Percentiles rank a stretch among this genome's conserved stretches.
Evolutionary conservation across 2,888 invertebrate genomes (phyloP).

Genomic region (Venustoraphidia nigricollis): DNA sequence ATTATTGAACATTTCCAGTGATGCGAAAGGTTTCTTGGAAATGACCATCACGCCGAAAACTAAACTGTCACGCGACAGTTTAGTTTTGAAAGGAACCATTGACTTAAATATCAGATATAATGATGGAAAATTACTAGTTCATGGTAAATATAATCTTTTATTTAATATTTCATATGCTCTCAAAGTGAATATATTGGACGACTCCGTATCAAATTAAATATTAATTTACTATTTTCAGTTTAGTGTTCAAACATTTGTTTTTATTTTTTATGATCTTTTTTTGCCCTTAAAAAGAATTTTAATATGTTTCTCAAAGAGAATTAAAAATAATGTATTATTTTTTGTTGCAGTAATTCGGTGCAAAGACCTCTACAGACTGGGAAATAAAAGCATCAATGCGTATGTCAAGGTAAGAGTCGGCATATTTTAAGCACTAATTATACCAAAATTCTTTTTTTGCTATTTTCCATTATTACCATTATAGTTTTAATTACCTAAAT

Average conservation of each 20-base stretch:
- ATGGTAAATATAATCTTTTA: constrained; percentile 22
- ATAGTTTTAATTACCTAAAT: no score
- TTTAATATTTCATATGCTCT: not conserved
- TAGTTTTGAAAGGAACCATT: constrained; percentile 23
- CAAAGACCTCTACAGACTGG: constrained; percentile 50
- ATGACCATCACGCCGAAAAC: not conserved
- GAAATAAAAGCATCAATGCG: constrained; percentile 58
- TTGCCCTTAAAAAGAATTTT: no score
- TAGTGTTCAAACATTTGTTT: no score
- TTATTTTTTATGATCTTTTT: no score
- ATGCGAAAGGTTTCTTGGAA: constrained; percentile 10
- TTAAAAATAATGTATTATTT: constrained; percentile 9
- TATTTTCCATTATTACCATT: no score
- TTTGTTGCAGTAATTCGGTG: constrained; percentile 57
- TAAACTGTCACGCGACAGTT: constrained; percentile 1
- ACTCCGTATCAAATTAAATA: not conserved
- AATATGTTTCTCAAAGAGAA: no score
- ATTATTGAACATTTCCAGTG: constrained; percentile 13
- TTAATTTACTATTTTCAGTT: constrained; percentile 3
- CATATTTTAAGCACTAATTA: no score
- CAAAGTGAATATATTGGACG: no score
- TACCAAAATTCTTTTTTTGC: constrained; percentile 4
- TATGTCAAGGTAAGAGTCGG: constrained; percentile 54
- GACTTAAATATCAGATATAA: constrained; percentile 25
- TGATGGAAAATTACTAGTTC: constrained; percentile 23